Percentiles rank a stretch among this genome's conserved stretches.
Evolutionary conservation across 2,797 vertebrate species (phyloP).

Genomic region (Acropternis orthonyx): DNA sequence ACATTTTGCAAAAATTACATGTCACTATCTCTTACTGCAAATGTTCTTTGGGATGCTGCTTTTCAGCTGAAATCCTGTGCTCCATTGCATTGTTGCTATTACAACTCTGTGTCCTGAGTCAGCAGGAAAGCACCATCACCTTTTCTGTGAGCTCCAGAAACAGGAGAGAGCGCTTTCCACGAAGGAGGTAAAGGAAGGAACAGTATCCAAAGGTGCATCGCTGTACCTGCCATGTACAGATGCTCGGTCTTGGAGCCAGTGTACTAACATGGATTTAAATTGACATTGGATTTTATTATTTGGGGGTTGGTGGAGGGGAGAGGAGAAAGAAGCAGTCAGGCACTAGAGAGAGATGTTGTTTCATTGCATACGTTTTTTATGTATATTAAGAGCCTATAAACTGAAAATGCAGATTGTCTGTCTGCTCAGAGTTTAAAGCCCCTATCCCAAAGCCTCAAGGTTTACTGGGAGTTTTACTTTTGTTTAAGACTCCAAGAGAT

Average conservation of each 20-base stretch:
- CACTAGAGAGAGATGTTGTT: neutral
- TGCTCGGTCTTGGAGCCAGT: neutral
- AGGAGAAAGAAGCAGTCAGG: neutral
- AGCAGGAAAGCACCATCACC: neutral
- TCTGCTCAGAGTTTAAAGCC: neutral
- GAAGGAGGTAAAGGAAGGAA: neutral
- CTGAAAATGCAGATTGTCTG: neutral
- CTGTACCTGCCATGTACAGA: neutral
- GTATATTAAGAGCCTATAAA: neutral
- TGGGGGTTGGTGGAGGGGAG: rapidly evolving
- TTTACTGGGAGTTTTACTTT: too few species aligned
- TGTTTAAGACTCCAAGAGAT: too few species aligned
- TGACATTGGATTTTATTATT: neutral
- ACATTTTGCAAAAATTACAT: neutral
- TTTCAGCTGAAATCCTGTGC: neutral
- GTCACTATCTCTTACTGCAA: neutral
- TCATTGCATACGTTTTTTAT: neutral
- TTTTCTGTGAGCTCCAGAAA: neutral
- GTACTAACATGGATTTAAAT: neutral
- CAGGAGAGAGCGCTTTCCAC: neutral
- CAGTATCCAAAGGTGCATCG: neutral
- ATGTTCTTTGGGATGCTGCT: neutral
- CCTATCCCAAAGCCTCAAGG: too few species aligned
- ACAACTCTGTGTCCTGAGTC: neutral
- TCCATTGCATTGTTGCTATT: rapidly evolving